phyloP scores from a whole-genome alignment of 2,113 vertebrate species.

The Silurus asotus region DNA sequence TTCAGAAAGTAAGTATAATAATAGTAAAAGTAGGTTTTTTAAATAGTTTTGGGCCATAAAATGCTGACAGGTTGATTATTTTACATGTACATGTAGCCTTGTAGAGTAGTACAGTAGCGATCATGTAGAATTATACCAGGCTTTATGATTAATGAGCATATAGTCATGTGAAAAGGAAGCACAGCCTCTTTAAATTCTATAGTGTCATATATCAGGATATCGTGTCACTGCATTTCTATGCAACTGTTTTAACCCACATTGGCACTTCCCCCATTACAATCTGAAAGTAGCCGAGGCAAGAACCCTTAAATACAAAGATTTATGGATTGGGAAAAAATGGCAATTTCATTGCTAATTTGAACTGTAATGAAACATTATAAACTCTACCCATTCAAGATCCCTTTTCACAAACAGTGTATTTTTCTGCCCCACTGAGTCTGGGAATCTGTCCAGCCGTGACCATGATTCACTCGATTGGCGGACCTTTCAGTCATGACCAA shows the following conservation, averaged over 20 bases:
- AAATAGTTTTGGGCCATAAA: not conserved
- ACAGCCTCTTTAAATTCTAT: too few species aligned
- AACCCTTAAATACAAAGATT: not conserved
- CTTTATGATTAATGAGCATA: not conserved
- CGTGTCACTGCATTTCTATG: too few species aligned
- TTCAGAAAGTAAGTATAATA: not conserved
- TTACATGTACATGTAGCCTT: not conserved
- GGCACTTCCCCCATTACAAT: not conserved
- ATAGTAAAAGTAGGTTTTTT: not conserved
- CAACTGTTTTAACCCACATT: not conserved
- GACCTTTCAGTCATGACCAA: not conserved
- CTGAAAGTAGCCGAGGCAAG: not conserved
- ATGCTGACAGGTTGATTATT: not conserved
- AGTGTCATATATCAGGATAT: too few species aligned
- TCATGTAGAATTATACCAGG: not conserved
- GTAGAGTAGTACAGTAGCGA: too few species aligned
- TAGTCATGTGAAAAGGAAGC: too few species aligned
- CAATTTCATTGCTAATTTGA: not conserved
- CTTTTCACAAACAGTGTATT: not conserved
- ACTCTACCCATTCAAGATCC: not conserved
- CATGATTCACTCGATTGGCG: not conserved
- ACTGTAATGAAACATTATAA: not conserved
- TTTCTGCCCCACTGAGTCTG: not conserved
- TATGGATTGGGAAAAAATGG: too few species aligned
- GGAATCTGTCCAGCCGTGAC: not conserved